A percentile compares a stretch with the other conserved stretches of the same genome.
Evolutionary conservation across 2,797 vertebrate species (phyloP).

Genomic region (Spondyliosoma cantharus): DNA sequence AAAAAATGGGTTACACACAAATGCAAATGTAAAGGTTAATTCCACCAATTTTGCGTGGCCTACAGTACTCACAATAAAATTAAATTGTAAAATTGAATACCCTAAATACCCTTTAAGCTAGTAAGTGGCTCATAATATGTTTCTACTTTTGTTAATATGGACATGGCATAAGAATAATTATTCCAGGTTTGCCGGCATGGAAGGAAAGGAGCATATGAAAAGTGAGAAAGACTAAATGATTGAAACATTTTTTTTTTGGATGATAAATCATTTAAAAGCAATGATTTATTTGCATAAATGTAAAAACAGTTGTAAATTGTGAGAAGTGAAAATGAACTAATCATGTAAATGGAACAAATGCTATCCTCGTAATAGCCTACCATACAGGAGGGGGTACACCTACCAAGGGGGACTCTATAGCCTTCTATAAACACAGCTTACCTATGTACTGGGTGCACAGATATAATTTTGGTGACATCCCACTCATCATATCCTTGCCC

Average conservation of each 20-base stretch:
- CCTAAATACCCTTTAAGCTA: too few relatives aligned
- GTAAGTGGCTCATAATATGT: too few relatives aligned
- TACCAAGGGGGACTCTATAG: not conserved
- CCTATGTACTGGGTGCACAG: not conserved
- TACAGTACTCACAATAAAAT: too few relatives aligned
- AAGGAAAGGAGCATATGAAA: not conserved
- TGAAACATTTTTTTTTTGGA: not conserved
- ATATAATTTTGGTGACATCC: not conserved
- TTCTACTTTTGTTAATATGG: too few relatives aligned
- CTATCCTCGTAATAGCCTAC: not conserved
- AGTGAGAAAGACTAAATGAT: not conserved
- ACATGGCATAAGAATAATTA: too few relatives aligned
- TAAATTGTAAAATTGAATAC: too few relatives aligned
- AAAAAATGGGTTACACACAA: not conserved
- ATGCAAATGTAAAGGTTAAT: too few relatives aligned
- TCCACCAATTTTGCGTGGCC: too few relatives aligned
- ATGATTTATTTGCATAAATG: not conserved
- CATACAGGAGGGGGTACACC: not conserved
- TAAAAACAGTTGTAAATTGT: not conserved
- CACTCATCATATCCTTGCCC: not conserved
- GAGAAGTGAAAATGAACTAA: not conserved
- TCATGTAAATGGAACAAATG: too few relatives aligned
- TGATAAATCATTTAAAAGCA: not conserved
- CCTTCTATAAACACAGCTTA: not conserved
- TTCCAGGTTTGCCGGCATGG: too few relatives aligned